Evolutionary conservation across 2,888 invertebrate species (phyloP), one percentile per base, ranked within the genome.

Genomic region (Adelognathus sp.): DNA sequence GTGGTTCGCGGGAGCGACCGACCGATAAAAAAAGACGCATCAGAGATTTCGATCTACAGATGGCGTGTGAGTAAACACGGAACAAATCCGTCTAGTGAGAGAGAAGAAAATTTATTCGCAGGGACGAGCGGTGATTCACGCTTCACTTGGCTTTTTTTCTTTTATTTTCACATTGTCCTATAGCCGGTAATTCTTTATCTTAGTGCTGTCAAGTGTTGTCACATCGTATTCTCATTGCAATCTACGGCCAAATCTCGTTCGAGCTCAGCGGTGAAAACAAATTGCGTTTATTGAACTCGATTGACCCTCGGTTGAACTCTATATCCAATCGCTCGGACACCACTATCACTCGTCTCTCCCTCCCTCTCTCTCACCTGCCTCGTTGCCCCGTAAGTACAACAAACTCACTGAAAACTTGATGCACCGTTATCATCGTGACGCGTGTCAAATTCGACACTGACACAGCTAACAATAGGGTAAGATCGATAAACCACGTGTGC

Each of bases 71-170:
- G 9, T 46, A 29, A 1, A 24, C 46, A 36, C 44, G 50, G 21
- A 31, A 54, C 11, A 46, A 73, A 64, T 64, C 52, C 29, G 54
- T 72, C 52, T 52, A n/a, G n/a, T n/a, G 21, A 6, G 31, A 31
- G 54, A 39, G 33, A 5, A 4, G 18, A 3, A 9, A 27, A 41
- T 41, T 27, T 14, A 21, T 39, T 54, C 16, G 14, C 6, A 6
- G 44, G 44, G 21, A 29, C 52, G 21, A 60, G 24, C 61, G 61
- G 44, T 70, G 70, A 70, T 60, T 70, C 70, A 50, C 11, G 5
- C 3, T 3, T 4, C 11, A 7, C 14, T 14, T 11, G 21, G 9
- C 16, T 9, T 14, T 33, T 9, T 3, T 24, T 46, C 9, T 56
- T 18, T 29, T 11, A 36, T 52, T 64, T 27, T 7, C 6, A 7